phyloP scores from a whole-genome alignment of 2,113 vertebrate species.

The Paradisaea rubra region DNA sequence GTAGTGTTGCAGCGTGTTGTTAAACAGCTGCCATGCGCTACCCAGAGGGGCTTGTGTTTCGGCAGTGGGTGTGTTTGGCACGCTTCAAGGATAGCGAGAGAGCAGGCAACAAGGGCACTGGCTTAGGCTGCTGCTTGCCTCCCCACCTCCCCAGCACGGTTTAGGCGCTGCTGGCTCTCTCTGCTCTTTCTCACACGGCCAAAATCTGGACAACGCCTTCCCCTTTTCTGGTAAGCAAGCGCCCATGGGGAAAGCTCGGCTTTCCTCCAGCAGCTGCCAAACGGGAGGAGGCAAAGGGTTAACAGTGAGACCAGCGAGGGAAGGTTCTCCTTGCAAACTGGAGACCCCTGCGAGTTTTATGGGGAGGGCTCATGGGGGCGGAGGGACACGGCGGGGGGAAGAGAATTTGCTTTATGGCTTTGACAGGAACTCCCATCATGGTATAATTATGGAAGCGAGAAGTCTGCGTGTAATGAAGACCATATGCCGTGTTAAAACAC shows the following conservation, averaged over 20 bases:
- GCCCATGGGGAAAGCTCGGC: neutral
- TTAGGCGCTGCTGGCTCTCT: neutral
- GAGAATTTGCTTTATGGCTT: constrained; percentile 64
- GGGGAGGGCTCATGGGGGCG: neutral
- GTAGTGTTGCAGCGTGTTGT: neutral
- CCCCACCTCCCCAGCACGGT: accelerated
- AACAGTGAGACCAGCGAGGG: accelerated
- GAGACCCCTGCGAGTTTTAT: constrained; percentile 41
- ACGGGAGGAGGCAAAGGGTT: neutral
- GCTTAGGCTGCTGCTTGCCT: neutral
- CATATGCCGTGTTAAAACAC: constrained; percentile 60
- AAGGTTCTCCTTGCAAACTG: neutral
- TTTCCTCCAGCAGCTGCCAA: neutral
- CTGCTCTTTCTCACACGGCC: accelerated
- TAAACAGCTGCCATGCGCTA: neutral
- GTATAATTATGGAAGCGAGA: constrained; percentile 67
- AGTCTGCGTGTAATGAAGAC: constrained; percentile 61
- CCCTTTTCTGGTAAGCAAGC: neutral
- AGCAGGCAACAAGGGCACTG: neutral
- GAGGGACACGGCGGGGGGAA: neutral
- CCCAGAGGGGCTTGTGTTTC: neutral
- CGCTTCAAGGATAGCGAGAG: neutral
- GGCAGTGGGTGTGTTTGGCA: neutral
- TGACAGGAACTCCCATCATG: constrained; percentile 71
- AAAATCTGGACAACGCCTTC: neutral